These are phyloP conservation scores for Lytechinus pictus DNA, from an alignment of 35 echinoderm and acorn worm genomes.

Conservation along the genomic window DNA sequence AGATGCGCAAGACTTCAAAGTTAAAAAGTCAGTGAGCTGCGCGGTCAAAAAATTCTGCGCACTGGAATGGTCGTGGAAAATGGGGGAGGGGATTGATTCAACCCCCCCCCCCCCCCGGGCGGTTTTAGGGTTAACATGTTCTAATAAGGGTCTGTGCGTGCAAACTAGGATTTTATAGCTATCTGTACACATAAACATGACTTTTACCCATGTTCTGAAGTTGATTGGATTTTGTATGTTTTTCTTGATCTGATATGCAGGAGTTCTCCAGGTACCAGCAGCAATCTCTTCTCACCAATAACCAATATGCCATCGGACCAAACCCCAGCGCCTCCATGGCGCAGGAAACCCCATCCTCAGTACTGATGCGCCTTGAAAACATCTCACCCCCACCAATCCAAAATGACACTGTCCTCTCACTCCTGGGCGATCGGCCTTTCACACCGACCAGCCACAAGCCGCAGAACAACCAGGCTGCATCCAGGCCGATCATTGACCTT, in stretches of 20 bases:
- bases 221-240: neutral
- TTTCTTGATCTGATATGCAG: neutral
- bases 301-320: slow-evolving; percentile 4
- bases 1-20: too few species aligned
- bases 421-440: slow-evolving; percentile 42
- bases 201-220: neutral
- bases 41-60: too few species aligned
- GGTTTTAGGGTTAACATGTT: too few species aligned
- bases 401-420: slow-evolving; percentile 35
- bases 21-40: too few species aligned
- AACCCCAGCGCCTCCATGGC: neutral
- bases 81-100: too few species aligned
- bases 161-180: too few species aligned
- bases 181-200: too few species aligned
- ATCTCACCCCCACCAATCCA: slow-evolving; percentile 43
- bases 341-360: slow-evolving; percentile 26
- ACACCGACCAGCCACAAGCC: slow-evolving; percentile 35
- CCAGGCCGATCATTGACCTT: slow-evolving; percentile 35
- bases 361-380: slow-evolving; percentile 46
- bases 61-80: too few species aligned
- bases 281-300: neutral
- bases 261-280: slow-evolving; percentile 50
- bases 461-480: neutral
- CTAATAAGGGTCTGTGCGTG: too few species aligned
- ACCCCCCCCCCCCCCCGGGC: too few species aligned